phyloP scores from a whole-genome alignment of 2,797 vertebrate species.

The Glyptemys insculpta region DNA sequence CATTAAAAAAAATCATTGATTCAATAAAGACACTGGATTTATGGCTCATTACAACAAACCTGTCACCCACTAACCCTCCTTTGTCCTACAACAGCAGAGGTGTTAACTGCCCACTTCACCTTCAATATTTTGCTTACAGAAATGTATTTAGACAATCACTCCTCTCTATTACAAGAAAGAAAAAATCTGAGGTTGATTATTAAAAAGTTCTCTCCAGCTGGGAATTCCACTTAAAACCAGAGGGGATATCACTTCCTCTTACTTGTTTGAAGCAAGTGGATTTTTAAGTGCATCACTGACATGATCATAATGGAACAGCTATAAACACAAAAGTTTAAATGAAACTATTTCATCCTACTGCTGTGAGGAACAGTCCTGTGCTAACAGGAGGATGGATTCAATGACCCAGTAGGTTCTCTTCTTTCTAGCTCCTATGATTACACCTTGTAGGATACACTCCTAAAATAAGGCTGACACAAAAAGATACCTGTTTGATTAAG shows the following conservation, averaged over 20 bases:
- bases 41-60: not conserved
- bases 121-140: not conserved
- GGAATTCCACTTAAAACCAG: not conserved
- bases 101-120: not conserved
- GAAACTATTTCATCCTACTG: not conserved
- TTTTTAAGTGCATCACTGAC: not conserved
- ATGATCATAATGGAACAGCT: not conserved
- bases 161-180: not conserved
- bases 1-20: not conserved
- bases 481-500: slow-evolving; percentile 78
- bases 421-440: not conserved
- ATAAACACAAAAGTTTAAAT: not conserved
- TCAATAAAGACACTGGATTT: not conserved
- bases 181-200: not conserved
- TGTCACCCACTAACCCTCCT: not conserved
- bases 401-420: not conserved
- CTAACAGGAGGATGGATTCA: not conserved
- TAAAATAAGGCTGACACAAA: not conserved
- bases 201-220: not conserved
- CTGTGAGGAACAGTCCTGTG: not conserved
- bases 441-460: not conserved
- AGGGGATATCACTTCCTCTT: not conserved
- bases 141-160: not conserved
- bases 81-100: not conserved
- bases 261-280: not conserved